Base-by-base conservation (phyloP, 2,888 invertebrate species). In the Synergus itoensis region DNA sequence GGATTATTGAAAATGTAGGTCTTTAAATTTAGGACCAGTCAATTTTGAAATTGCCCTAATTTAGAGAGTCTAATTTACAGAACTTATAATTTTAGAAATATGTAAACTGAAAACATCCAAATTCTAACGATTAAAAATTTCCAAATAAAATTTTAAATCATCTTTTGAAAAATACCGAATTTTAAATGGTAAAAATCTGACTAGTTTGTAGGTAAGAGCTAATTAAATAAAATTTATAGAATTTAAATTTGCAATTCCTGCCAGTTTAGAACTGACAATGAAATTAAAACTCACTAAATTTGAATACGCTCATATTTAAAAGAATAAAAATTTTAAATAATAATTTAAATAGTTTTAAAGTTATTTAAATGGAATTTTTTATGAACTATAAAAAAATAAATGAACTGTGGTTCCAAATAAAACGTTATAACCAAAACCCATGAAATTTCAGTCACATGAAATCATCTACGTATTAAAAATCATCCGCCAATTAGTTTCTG, bases 381-480 rank as follows among this genome's bases (percentile, higher is more conserved):
- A 28, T 2, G 3, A 28, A 28, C 2, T 28, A 28, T 28, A 28
- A 28, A 28, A 28, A 3, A 28, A 28, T 28, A n/a, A 53, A 53
- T 53, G 3, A n/a, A 53, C 2, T 53, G 53, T 53, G n/a, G n/a
- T 53, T 53, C 53, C 1, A 53, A 53, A 53, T 53, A n/a, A 53
- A 53, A 53, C 53, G 8, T 53, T 2, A 7, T 2, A 7, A n/a
- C n/a, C 1, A 16, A 53, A 4, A 8, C 7, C 9, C 53, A 8
- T 53, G n/a, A n/a, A 53, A 53, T 53, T 53, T n/a, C n/a, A 53
- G 53, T n/a, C n/a, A 53, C n/a, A 53, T 53, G 53, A 53, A n/a
- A n/a, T 53, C n/a, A 53, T 53, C n/a, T n/a, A n/a, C 8, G 8
- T n/a, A 53, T 8, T n/a, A 53, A 53, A 53, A n/a, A 16, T n/a